Evolutionary conservation across 2,888 invertebrate species (phyloP).

Genomic region (Tipula vernalis): DNA sequence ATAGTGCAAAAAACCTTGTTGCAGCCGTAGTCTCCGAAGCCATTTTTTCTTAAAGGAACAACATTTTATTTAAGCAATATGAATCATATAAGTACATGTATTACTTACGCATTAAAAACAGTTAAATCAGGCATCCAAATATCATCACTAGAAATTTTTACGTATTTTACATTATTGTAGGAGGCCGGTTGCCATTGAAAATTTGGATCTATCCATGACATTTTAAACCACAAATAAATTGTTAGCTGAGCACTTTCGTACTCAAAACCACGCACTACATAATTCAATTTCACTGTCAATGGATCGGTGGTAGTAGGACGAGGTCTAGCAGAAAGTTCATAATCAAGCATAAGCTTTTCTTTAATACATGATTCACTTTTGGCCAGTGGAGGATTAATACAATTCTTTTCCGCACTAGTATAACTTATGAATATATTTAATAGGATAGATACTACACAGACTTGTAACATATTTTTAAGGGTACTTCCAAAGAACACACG

Average conservation of each 20-base stretch:
- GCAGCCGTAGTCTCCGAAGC: not conserved
- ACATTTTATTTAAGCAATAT: not conserved
- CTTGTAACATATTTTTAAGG: not conserved
- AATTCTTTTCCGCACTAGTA: not conserved
- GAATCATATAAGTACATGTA: not conserved
- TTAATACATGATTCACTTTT: not conserved
- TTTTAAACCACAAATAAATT: constrained; percentile 42
- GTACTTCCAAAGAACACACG: not conserved
- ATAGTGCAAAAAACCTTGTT: constrained; percentile 42
- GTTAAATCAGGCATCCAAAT: constrained; percentile 70
- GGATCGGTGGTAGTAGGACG: not conserved
- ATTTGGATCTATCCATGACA: constrained; percentile 55
- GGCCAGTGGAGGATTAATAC: not conserved
- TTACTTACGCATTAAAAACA: constrained; percentile 51
- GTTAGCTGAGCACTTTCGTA: constrained; percentile 34
- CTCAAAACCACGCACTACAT: constrained; percentile 39
- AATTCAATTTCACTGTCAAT: constrained; percentile 25
- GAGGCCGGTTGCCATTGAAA: constrained; percentile 57
- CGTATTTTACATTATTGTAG: constrained; percentile 47
- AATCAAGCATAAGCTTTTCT: not conserved
- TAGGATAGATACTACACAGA: not conserved
- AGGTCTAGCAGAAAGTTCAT: not conserved
- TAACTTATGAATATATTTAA: not conserved
- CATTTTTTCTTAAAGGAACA: not conserved
- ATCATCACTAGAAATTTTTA: constrained; percentile 52